Evolutionary conservation across 2,888 invertebrate species (phyloP).

Genomic region (Tetrapedia diversipes): DNA sequence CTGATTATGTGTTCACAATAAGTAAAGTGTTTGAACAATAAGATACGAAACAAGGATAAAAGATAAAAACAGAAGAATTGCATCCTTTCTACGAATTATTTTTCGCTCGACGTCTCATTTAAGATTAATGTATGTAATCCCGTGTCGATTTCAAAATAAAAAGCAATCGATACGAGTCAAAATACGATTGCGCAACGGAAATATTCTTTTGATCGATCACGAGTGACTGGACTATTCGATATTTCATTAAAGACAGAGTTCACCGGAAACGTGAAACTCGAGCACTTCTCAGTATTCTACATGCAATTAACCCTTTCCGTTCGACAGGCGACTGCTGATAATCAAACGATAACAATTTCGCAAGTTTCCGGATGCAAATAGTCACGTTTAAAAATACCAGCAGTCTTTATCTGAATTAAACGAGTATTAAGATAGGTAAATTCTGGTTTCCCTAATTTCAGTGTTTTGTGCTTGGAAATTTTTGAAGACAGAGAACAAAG

Average conservation of each 20-base stretch:
- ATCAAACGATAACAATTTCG: too few relatives aligned
- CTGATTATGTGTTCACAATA: neutral
- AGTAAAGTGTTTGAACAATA: slow-evolving; percentile 1
- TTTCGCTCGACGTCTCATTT: neutral
- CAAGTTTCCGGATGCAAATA: too few relatives aligned
- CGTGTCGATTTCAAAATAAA: neutral
- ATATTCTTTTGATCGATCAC: neutral
- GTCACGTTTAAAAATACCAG: too few relatives aligned
- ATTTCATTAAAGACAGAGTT: neutral
- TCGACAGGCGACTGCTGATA: too few relatives aligned
- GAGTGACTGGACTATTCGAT: neutral
- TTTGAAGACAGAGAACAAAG: too few relatives aligned
- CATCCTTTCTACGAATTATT: neutral
- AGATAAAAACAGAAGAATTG: slow-evolving; percentile 20
- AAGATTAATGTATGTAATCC: slow-evolving; percentile 3
- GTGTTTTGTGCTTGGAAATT: too few relatives aligned
- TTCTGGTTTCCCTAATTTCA: too few relatives aligned
- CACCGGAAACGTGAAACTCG: neutral
- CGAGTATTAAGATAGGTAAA: too few relatives aligned
- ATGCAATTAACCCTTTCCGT: too few relatives aligned
- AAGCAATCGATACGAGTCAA: too few relatives aligned
- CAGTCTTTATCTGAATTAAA: too few relatives aligned
- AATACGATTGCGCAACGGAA: neutral
- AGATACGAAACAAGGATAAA: neutral
- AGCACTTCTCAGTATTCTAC: too few relatives aligned